Evolutionary conservation across 2,797 vertebrate species (phyloP), one percentile per base, ranked within the genome.

Genomic region (Pseudomugil gertrudae): DNA sequence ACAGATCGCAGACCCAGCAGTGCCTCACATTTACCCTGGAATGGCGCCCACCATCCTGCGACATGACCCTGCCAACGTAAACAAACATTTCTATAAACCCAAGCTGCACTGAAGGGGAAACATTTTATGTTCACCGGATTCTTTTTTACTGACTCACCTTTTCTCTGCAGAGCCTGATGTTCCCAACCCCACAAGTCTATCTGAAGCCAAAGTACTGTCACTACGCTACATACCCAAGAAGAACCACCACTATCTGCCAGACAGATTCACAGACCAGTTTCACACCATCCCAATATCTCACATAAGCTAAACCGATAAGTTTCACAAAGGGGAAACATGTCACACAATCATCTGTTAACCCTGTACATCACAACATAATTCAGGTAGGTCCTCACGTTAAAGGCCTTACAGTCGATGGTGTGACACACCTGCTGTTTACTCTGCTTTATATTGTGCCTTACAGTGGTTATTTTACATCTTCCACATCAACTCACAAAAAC

Each of bases 111-210:
- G 40, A 21, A 33, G 14, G n/a, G 19, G 23, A 11, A 3, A 21
- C 23, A 9, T 21, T 11, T 47, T 13, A 47, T 23, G 3, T 23
- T 23, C 9, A 47, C 9, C 14, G 24, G 5, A 51, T 26, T 45
- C 26, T 45, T 21, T 19, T 0, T 51, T 32, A 33, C 3, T 1
- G 19, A 63, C 13, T 55, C 15, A 27, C 21, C 55, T 27, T 55
- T 9, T 53, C 70, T 54, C 55, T 7, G 1, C 72, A 89, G 89
- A 86, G 77, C 57, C 79, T 40, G 17, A 73, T 67, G 76, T 85
- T 84, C 54, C 55, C 76, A 4, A 66, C 63, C 19, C 68, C 75
- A 0, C 33, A 30, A 1, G 0, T 73, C 29, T 74, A 64, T 24
- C 55, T 68, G 58, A 90, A 81, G 67, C 56, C 80, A 9, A 81